Percentiles rank a stretch among this genome's conserved stretches.
Evolutionary conservation across 2,113 vertebrate species (phyloP).

Genomic region (Axis porcinus): DNA sequence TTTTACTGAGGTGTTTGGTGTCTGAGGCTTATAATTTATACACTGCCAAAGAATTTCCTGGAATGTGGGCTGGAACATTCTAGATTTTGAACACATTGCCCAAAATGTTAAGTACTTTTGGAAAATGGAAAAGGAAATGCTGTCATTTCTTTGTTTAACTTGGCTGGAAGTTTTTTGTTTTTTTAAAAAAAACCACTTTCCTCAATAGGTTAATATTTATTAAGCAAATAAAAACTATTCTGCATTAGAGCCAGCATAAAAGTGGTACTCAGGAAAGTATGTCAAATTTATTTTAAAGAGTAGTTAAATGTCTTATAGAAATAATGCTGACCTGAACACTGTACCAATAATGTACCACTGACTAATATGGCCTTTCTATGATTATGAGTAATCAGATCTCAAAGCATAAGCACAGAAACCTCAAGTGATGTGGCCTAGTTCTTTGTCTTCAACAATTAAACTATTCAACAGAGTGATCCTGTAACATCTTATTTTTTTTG

Average conservation of each 20-base stretch:
- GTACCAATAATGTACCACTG: not conserved
- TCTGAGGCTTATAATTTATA: not conserved
- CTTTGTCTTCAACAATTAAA: not conserved
- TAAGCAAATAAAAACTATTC: conserved; percentile 19
- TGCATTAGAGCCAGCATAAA: not conserved
- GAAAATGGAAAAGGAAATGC: conserved; percentile 27
- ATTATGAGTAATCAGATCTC: not conserved
- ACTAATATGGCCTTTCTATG: not conserved
- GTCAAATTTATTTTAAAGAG: not conserved
- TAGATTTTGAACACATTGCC: conserved; percentile 27
- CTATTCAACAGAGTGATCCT: not conserved
- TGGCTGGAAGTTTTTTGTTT: not conserved
- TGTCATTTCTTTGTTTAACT: not conserved
- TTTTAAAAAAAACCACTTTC: not conserved
- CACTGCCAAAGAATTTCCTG: conserved; percentile 21
- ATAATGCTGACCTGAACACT: not conserved
- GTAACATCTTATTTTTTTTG: not conserved
- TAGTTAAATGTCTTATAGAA: not conserved
- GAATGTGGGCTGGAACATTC: conserved; percentile 14
- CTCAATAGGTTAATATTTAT: conserved; percentile 12
- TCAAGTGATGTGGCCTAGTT: not conserved
- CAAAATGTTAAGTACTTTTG: not conserved
- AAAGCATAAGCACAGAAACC: not conserved
- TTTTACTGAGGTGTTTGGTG: conserved; percentile 41
- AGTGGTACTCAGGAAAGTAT: not conserved